Evolutionary conservation across 2,113 vertebrate species (phyloP).

Genomic region (Natator depressus): DNA sequence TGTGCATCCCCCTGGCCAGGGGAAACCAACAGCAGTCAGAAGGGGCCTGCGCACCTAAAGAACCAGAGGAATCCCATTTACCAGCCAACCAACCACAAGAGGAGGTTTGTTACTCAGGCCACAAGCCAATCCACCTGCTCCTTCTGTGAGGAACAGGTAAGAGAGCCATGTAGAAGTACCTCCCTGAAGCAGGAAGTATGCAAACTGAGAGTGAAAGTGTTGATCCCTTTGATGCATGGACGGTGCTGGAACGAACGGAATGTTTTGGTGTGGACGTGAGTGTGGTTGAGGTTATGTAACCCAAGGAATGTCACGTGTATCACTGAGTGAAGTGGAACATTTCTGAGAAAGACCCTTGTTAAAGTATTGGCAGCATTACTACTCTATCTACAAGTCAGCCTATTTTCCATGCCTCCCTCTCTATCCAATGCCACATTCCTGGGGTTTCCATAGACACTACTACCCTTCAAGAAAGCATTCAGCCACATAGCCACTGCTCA

Average conservation of each 20-base stretch:
- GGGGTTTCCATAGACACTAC: neutral
- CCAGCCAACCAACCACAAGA: neutral
- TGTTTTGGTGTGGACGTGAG: neutral
- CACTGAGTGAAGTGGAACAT: neutral
- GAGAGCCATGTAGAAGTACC: neutral
- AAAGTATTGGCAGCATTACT: neutral
- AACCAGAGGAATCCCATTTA: neutral
- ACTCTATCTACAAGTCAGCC: neutral
- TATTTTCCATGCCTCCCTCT: neutral
- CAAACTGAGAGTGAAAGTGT: neutral
- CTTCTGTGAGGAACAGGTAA: neutral
- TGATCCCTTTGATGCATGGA: neutral
- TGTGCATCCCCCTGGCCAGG: neutral
- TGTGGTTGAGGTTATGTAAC: neutral
- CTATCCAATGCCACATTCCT: neutral
- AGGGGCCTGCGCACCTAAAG: neutral
- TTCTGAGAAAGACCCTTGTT: neutral
- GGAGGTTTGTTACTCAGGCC: neutral
- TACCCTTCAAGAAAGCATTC: neutral
- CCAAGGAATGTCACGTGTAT: neutral
- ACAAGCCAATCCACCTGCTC: neutral
- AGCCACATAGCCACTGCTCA: neutral
- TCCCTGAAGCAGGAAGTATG: neutral
- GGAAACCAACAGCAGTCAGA: neutral
- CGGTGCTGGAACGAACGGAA: neutral